A percentile compares a stretch with the other conserved stretches of the same genome.
Conservation (phyloP, 2,113 vertebrate genomes). For the Felis chaus region DNA sequence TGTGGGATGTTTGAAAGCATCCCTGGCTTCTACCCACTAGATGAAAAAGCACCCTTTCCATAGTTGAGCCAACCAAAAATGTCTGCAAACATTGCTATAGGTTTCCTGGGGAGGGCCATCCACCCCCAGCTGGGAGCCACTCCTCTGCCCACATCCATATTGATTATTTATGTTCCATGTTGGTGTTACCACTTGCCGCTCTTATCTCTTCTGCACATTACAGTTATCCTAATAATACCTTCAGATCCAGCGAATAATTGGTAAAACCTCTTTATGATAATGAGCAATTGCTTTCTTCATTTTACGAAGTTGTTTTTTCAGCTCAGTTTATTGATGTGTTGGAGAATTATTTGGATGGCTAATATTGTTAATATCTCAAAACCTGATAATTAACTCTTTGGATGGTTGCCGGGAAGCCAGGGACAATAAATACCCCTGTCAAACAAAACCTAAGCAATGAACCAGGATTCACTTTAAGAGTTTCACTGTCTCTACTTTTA, state of each 20-base stretch:
- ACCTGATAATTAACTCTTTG: not conserved
- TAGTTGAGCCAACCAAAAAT: not conserved
- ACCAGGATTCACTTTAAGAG: not conserved
- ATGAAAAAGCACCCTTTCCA: not conserved
- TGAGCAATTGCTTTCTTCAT: not conserved
- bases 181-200: not conserved
- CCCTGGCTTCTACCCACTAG: not conserved
- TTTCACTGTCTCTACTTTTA: not conserved
- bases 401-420: not conserved
- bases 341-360: not conserved
- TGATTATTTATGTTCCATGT: not conserved
- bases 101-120: not conserved
- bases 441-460: not conserved
- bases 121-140: not conserved
- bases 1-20: not conserved
- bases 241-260: not conserved
- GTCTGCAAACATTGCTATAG: not conserved
- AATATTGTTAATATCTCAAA: not conserved
- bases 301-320: not conserved
- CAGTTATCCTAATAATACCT: not conserved
- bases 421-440: not conserved
- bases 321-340: not conserved
- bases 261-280: not conserved
- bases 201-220: not conserved
- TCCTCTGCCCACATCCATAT: not conserved